Percentiles rank a stretch among this genome's conserved stretches.
Evolutionary conservation across 2,888 invertebrate genomes (phyloP).

Genomic region (Megaustenia siamemsis): DNA sequence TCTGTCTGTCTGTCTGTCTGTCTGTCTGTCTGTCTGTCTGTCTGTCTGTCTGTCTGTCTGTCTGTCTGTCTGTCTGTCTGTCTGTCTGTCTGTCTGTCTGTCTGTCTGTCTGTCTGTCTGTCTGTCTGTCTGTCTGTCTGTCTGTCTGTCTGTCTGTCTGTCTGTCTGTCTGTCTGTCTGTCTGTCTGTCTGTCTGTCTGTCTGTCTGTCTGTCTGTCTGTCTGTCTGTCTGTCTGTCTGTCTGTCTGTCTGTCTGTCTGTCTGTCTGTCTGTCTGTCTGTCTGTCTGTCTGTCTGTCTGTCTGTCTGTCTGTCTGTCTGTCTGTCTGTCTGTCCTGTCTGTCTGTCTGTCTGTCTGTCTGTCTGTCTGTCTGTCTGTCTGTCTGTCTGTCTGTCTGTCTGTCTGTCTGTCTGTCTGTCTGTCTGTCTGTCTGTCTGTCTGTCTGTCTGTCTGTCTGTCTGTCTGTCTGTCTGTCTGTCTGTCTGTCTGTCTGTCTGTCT

Average conservation of each 20-base stretch:
- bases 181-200: not conserved
- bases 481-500: not conserved
- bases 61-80: not conserved
- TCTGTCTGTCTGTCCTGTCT: too few species aligned
- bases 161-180: not conserved
- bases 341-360: conserved; percentile 27
- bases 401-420: conserved; percentile 27
- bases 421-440: conserved; percentile 11
- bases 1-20: not conserved
- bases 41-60: not conserved
- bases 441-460: not conserved
- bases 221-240: too few species aligned
- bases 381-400: conserved; percentile 27
- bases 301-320: conserved; percentile 27
- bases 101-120: not conserved
- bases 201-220: too few species aligned
- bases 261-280: not conserved
- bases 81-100: not conserved
- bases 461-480: not conserved
- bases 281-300: conserved; percentile 16
- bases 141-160: not conserved
- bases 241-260: too few species aligned
- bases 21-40: not conserved
- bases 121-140: not conserved
- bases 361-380: conserved; percentile 27